A percentile compares a stretch with the other conserved stretches of the same genome.
Conservation (phyloP, 37 sponge, comb jelly and placozoan genomes). For the Sycon ciliatum region DNA sequence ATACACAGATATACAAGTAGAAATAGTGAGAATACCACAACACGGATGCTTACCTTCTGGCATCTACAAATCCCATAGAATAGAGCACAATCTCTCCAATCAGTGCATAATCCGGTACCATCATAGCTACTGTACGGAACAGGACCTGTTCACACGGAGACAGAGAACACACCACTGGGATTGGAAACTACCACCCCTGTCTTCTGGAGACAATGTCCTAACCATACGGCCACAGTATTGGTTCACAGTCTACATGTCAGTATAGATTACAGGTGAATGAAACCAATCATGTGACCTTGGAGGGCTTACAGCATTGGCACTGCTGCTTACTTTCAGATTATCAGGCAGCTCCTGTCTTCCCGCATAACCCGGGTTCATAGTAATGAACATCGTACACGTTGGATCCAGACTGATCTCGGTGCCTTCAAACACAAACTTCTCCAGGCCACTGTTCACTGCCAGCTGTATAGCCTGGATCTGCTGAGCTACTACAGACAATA, state of each 20-base stretch:
- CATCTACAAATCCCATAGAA: slow-evolving; percentile 98
- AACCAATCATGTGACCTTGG: too few species aligned
- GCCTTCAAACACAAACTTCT: slow-evolving; percentile 85
- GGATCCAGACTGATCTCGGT: slow-evolving; percentile 84
- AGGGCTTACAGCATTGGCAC: background rate
- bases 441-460: slow-evolving; percentile 57
- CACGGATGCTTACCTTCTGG: slow-evolving; percentile 51
- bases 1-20: too few species aligned
- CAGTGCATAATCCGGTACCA: slow-evolving; percentile 96
- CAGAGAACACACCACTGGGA: background rate
- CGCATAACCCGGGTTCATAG: slow-evolving; percentile 99
- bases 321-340: slow-evolving; percentile 72
- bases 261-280: too few species aligned
- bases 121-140: slow-evolving; percentile 95
- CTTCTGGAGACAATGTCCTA: too few species aligned
- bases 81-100: slow-evolving; percentile 98
- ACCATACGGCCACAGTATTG: too few species aligned
- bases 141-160: slow-evolving; percentile 42
- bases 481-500: slow-evolving; percentile 91
- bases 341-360: slow-evolving; percentile 94
- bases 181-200: too few species aligned
- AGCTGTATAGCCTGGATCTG: slow-evolving; percentile 87
- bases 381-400: slow-evolving; percentile 91
- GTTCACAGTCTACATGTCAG: too few species aligned
- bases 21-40: too few species aligned